phyloP scores from a whole-genome alignment of 1,140 invertebrate genomes.

The Diprion similis region DNA sequence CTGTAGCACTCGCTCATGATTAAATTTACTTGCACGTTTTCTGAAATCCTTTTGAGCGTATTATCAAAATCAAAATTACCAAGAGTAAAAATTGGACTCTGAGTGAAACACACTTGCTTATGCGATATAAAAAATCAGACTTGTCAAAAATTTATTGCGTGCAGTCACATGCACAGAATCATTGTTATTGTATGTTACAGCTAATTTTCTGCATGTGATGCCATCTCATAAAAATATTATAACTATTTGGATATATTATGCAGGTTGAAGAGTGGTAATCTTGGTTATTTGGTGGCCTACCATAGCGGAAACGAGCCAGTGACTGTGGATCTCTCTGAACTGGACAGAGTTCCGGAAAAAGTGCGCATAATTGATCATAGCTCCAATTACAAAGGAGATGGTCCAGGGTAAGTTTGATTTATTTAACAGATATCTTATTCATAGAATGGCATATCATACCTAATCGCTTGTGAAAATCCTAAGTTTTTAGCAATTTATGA shows the following conservation, averaged over 20 bases:
- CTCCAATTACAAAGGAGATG: constrained; percentile 59
- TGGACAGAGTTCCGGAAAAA: constrained; percentile 61
- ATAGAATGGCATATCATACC: neutral
- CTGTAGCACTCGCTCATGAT: no score
- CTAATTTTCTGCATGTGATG: neutral
- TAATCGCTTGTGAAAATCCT: no score
- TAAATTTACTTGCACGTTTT: no score
- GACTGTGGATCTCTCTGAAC: constrained; percentile 58
- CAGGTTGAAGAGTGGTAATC: constrained; percentile 73
- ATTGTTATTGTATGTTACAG: neutral
- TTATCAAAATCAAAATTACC: no score
- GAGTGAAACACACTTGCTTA: no score
- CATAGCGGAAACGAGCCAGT: constrained; percentile 64
- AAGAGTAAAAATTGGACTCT: no score
- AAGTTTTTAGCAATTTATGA: no score
- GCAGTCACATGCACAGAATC: neutral
- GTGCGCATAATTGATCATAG: constrained; percentile 65
- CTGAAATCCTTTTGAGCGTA: no score
- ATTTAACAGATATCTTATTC: constrained; percentile 17
- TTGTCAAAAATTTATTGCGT: neutral
- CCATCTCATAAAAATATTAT: constrained; percentile 5
- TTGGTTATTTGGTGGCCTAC: constrained; percentile 71
- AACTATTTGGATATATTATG: constrained; percentile 23
- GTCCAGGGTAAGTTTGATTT: constrained; percentile 51
- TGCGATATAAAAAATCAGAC: no score